These are phyloP conservation scores for Leptinotarsa lineolata DNA, from an alignment of 1,140 invertebrate genomes.

Conservation along the genomic window DNA sequence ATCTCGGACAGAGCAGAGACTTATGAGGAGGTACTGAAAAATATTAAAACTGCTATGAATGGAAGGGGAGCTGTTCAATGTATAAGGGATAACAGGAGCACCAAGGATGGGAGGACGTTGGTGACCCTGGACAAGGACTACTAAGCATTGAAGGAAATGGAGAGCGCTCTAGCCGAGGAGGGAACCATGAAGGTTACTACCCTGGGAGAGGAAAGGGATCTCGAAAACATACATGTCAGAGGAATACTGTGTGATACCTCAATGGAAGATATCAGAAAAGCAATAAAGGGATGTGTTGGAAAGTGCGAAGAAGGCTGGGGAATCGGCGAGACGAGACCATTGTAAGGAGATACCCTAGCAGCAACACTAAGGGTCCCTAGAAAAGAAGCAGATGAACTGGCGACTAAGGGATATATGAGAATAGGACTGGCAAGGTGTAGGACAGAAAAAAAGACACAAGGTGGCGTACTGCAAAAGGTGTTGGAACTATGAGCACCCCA, in stretches of 20 bases:
- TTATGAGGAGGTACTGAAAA: neutral
- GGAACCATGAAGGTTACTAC: neutral
- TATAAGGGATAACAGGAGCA: conserved; percentile 23
- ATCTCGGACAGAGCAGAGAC: conserved; percentile 1
- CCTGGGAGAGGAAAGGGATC: neutral
- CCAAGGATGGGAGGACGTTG: conserved; percentile 28
- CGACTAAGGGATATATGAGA: neutral
- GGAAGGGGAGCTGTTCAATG: neutral
- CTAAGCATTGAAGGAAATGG: neutral
- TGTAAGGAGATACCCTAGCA: neutral
- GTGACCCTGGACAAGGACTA: conserved; percentile 19
- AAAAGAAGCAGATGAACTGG: neutral
- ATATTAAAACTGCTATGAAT: conserved; percentile 11
- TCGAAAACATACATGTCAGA: neutral
- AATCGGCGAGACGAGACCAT: neutral
- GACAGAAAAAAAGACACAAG: no score
- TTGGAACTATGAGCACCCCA: no score
- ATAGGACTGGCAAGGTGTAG: neutral
- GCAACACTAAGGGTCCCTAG: neutral
- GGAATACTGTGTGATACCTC: neutral
- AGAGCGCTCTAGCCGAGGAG: conserved; percentile 8
- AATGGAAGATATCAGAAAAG: neutral
- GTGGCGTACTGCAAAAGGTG: no score
- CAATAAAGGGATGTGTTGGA: neutral
- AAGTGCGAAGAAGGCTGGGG: neutral